These are phyloP conservation scores for Bufotes viridis DNA, from an alignment of 2,797 vertebrate species.

Conservation along the genomic window DNA sequence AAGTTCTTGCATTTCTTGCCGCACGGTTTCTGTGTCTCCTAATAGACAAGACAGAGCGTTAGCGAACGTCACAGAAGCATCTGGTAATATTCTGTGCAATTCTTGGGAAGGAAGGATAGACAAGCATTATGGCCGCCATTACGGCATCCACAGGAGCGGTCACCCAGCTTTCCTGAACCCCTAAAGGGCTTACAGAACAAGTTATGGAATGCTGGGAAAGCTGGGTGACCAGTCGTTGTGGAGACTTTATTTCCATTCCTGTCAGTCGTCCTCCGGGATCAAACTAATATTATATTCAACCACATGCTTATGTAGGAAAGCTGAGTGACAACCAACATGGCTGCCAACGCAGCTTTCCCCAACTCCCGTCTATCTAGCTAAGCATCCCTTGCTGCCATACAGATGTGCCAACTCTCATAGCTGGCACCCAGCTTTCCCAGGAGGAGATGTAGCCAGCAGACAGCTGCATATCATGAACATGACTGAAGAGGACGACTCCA, in stretches of 20 bases:
- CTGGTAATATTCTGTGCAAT: neutral
- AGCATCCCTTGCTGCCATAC: too few relatives aligned
- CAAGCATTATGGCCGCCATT: neutral
- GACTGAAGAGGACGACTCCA: too few relatives aligned
- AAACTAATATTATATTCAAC: neutral
- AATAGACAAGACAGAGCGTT: conserved; percentile 67
- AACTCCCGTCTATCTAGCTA: too few relatives aligned
- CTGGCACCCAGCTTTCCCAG: neutral
- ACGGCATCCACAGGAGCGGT: neutral
- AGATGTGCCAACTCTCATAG: too few relatives aligned
- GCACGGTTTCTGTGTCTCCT: conserved; percentile 71
- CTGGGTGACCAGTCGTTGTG: too few relatives aligned
- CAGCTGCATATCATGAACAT: neutral
- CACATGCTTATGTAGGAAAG: neutral
- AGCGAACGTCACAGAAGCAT: neutral
- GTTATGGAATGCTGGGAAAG: neutral
- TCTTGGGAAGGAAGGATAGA: neutral
- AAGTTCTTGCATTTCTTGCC: conserved; percentile 83
- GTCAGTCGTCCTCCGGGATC: neutral
- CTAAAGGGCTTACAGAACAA: neutral
- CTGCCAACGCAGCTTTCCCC: too few relatives aligned
- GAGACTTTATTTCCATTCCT: neutral
- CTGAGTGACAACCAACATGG: neutral
- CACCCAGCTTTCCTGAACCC: conserved; percentile 3
- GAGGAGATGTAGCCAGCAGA: neutral